phyloP scores from a whole-genome alignment of 2,888 invertebrate genomes.

The Caenorhabditis doughertyi region DNA sequence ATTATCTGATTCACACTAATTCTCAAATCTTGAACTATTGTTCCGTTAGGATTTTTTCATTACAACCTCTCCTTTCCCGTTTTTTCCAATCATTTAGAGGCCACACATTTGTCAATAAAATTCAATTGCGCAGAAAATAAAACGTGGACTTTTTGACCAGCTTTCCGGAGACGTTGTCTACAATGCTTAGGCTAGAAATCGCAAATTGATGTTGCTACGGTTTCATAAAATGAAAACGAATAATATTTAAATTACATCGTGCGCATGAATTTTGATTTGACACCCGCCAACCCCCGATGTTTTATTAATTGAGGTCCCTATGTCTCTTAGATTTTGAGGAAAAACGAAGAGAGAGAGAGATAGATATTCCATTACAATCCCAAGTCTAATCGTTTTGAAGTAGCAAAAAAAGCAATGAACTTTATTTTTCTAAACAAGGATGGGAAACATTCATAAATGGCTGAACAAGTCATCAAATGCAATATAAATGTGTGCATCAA shows the following conservation, averaged over 20 bases:
- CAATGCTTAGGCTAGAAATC: conserved; percentile 1
- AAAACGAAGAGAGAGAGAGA: background rate
- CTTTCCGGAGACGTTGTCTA: background rate
- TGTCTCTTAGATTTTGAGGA: background rate
- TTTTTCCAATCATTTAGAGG: conserved; percentile 31
- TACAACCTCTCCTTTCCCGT: background rate
- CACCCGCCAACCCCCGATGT: conserved; percentile 6
- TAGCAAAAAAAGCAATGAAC: conserved; percentile 12
- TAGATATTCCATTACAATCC: background rate
- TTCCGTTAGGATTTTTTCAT: background rate
- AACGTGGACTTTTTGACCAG: conserved; percentile 34
- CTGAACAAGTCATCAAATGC: conserved; percentile 74
- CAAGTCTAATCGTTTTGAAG: background rate
- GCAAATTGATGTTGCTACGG: conserved; percentile 51
- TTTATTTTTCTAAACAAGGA: conserved; percentile 40
- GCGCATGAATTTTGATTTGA: conserved; percentile 51
- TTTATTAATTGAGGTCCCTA: conserved; percentile 44
- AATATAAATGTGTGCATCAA: conserved; percentile 66
- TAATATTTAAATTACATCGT: conserved; percentile 53
- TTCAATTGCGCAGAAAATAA: conserved; percentile 59
- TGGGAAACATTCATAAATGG: conserved; percentile 69
- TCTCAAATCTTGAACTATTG: no score
- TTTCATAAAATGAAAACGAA: conserved; percentile 28
- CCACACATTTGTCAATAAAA: conserved; percentile 56
- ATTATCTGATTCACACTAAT: no score